These are phyloP conservation scores for Protophormia terraenovae DNA, from an alignment of 2,888 invertebrate species.

Conservation along the genomic window DNA sequence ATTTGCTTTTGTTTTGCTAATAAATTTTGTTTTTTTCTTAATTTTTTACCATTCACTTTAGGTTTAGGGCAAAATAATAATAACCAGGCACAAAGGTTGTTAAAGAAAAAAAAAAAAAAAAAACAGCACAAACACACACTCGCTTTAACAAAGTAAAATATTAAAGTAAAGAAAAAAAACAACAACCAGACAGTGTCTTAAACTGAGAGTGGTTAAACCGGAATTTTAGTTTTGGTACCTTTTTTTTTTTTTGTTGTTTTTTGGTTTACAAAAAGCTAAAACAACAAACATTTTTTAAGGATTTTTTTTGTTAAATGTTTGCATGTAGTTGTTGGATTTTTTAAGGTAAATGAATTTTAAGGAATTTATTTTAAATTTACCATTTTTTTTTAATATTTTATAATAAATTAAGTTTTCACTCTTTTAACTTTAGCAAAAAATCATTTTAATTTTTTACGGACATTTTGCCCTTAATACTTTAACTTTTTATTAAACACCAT, in stretches of 20 bases:
- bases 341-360: conserved; percentile 55
- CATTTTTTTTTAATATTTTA: neutral
- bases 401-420: neutral
- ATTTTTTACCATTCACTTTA: conserved; percentile 58
- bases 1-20: conserved; percentile 1
- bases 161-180: conserved; percentile 20
- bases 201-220: conserved; percentile 66
- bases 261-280: conserved; percentile 27
- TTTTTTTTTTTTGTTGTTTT: conserved; percentile 29
- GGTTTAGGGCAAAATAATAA: conserved; percentile 61
- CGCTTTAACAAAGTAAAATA: conserved; percentile 20
- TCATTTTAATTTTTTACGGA: neutral
- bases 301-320: conserved; percentile 11
- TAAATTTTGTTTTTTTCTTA: conserved; percentile 13
- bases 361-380: conserved; percentile 18
- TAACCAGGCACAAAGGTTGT: conserved; percentile 55
- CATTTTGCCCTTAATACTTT: too few species aligned
- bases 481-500: conserved; percentile 1
- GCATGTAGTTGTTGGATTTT: neutral
- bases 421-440: too few species aligned
- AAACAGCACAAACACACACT: conserved; percentile 18
- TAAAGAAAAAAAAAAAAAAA: neutral
- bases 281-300: conserved; percentile 24
- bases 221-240: conserved; percentile 55
- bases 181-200: neutral